phyloP scores from a whole-genome alignment of 2,888 invertebrate genomes.

The Drosophila kokeensis region DNA sequence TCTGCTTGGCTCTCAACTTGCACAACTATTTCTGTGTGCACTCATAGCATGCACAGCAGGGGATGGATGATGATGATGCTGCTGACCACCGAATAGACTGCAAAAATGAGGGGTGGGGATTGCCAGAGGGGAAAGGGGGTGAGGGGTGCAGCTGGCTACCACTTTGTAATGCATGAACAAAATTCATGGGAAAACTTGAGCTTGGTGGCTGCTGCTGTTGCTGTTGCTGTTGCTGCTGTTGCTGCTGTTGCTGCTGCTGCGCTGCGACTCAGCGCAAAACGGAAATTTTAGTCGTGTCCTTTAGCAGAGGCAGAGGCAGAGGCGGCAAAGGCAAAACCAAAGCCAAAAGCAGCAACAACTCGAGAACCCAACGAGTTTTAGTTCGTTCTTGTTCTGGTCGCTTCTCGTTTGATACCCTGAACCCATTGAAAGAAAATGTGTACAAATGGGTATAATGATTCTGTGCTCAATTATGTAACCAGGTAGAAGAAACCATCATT shows the following conservation, averaged over 20 bases:
- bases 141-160: slow-evolving; percentile 22
- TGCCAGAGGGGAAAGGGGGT: not conserved
- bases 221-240: slow-evolving; percentile 1
- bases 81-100: slow-evolving; percentile 15
- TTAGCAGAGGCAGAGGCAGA: slow-evolving; percentile 45
- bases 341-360: slow-evolving; percentile 28
- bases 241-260: slow-evolving; percentile 3
- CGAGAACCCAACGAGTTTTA: slow-evolving; percentile 36
- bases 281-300: slow-evolving; percentile 77
- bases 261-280: slow-evolving; percentile 58
- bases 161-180: slow-evolving; percentile 76
- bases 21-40: slow-evolving; percentile 73
- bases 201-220: slow-evolving; percentile 33
- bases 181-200: slow-evolving; percentile 79
- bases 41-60: not conserved
- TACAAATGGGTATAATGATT: not conserved
- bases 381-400: slow-evolving; percentile 28
- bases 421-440: not conserved
- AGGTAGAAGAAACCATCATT: not conserved
- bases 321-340: slow-evolving; percentile 35
- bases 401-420: slow-evolving; percentile 32
- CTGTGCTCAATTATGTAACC: not conserved
- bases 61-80: slow-evolving; percentile 7
- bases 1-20: slow-evolving; percentile 54
- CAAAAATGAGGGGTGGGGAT: not conserved